Base-by-base conservation (phyloP, 37 sponge, comb jelly and placozoan genomes). In the Crambe crambe region DNA sequence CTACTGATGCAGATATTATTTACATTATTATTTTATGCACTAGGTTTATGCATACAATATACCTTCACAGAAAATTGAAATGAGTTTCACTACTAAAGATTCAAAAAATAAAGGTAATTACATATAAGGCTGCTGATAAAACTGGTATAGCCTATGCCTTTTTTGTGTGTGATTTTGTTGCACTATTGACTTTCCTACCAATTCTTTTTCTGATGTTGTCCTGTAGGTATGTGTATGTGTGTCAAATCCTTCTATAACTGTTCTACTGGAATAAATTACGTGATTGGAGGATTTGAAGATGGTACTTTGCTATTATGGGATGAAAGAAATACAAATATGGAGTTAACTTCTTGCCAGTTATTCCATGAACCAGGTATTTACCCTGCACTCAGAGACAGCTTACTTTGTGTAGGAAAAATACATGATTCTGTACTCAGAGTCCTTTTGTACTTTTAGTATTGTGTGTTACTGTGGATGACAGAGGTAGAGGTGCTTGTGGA, bases 261-360 rank as follows among this genome's bases (percentile, higher is more conserved):
- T 18, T 37, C 67, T 3, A 62, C 67, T 26, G 66, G 68, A 32
- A 23, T 70, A 10, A 47, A 35, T 23, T 59, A 83, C 57, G 43
- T 87, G 0, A 23, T 91, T 30, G 92, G 70, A 44, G 92, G 92
- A 3, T 91, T 83, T 79, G 92, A 91, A 38, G 87, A 83, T 68
- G 92, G 92, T 15, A 83, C 76, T 37, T 34, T 91, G 12, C 66
- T 83, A 27, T 25, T 74, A 0, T 91, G 87, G 87, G 92, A 91
- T 76, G 29, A 26, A 23, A 64, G 92, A 38, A 79, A 75, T 12
- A 75, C 58, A 29, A 8, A 21, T 0, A 4, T 23, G 18, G 67
- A 75, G 15, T 37, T 91, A 37, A 21, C 80, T 0, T 32, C 39
- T 22, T 25, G 83, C 22, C 83, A 92, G 51, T 42, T 83, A 2